Percentiles rank a stretch among this genome's conserved stretches.
These are phyloP conservation scores for Solenopsis invicta DNA, from an alignment of 1,140 invertebrate species.

Conservation along the genomic window DNA sequence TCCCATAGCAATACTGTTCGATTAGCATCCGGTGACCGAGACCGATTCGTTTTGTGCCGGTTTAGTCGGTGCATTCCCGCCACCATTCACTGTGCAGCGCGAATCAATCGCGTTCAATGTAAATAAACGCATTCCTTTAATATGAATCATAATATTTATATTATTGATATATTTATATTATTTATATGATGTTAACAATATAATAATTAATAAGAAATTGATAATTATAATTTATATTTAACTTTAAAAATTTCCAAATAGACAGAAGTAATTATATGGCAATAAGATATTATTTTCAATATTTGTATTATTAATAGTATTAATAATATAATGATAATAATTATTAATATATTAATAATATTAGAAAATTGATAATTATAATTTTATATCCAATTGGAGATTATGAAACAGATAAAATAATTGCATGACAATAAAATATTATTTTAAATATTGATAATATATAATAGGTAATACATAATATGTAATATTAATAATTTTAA, in stretches of 20 bases:
- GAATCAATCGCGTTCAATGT: neutral
- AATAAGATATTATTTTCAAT: neutral
- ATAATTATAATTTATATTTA: neutral
- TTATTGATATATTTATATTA: neutral
- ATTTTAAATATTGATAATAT: no score
- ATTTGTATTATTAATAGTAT: no score
- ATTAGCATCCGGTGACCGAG: constrained; percentile 17
- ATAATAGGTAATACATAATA: no score
- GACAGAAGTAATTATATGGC: neutral
- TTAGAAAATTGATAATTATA: no score
- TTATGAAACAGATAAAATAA: no score
- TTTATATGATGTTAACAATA: neutral
- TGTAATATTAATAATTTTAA: constrained; percentile 1
- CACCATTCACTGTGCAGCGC: neutral
- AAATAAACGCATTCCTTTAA: constrained; percentile 1
- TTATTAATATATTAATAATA: no score
- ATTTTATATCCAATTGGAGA: no score
- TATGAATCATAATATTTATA: neutral
- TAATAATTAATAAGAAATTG: neutral
- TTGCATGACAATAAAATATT: no score
- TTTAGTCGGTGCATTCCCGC: neutral
- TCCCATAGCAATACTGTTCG: constrained; percentile 20
- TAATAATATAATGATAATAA: no score
- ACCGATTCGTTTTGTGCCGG: constrained; percentile 37
- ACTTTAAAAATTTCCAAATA: neutral